phyloP scores from a whole-genome alignment of 2,113 vertebrate species.

The Neolamprologus variostigma region DNA sequence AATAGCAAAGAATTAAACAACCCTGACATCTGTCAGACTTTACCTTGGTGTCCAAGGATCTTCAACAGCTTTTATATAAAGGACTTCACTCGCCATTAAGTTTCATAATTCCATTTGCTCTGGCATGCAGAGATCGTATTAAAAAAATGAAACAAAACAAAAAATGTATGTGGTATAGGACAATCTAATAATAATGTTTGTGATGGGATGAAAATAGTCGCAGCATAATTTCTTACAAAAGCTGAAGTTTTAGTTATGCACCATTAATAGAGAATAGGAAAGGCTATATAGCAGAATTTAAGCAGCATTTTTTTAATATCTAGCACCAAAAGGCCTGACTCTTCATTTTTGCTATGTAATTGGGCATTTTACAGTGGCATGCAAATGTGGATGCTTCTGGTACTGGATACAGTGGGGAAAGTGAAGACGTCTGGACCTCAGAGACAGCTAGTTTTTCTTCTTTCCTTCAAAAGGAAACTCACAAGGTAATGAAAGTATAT shows the following conservation, averaged over 20 bases:
- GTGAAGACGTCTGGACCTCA: not conserved
- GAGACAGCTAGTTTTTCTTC: not conserved
- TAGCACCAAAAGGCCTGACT: not conserved
- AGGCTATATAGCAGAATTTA: not conserved
- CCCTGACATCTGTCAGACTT: not conserved
- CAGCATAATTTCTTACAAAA: not conserved
- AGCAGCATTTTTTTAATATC: not conserved
- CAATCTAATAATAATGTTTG: not conserved
- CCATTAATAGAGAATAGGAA: not conserved
- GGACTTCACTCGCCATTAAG: not conserved
- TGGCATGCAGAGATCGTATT: not conserved
- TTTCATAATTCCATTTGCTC: slow-evolving; percentile 9
- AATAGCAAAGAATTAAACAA: not conserved
- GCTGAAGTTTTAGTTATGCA: not conserved
- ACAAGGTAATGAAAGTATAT: not conserved
- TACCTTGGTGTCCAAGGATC: not conserved
- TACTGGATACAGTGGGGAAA: not conserved
- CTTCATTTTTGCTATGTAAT: not conserved
- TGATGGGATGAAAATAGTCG: not conserved
- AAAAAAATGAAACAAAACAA: not conserved
- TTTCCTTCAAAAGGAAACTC: not conserved
- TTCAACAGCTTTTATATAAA: not conserved
- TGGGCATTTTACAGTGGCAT: not conserved
- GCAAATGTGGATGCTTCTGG: not conserved
- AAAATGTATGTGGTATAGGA: not conserved